A percentile compares a stretch with the other conserved stretches of the same genome.
Conservation (phyloP, 2,113 vertebrate species). For the Leucosticte australis region DNA sequence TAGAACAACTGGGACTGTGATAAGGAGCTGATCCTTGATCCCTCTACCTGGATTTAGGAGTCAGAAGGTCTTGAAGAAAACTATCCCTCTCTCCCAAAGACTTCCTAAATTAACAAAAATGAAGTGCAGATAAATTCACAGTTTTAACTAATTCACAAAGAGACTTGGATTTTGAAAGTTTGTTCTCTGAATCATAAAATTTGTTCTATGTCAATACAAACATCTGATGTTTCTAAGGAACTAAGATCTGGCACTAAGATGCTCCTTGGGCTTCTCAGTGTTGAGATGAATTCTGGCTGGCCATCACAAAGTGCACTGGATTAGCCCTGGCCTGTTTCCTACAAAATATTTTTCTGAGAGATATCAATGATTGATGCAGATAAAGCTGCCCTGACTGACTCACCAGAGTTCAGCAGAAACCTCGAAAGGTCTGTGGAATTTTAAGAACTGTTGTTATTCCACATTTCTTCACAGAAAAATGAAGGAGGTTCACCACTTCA, state of each 20-base stretch:
- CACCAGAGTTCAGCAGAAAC: not conserved
- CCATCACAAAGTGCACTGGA: not conserved
- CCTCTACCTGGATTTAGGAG: not conserved
- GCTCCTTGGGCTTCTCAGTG: not conserved
- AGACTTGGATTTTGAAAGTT: not conserved
- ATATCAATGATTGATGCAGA: not conserved
- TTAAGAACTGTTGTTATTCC: not conserved
- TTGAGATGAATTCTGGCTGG: not conserved
- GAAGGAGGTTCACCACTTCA: not conserved
- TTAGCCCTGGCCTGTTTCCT: not conserved
- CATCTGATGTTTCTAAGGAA: not conserved
- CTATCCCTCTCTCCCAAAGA: not conserved
- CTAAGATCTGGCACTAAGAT: not conserved
- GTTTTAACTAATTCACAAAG: not conserved
- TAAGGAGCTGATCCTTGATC: not conserved
- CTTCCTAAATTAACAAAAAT: not conserved
- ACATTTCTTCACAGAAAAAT: not conserved
- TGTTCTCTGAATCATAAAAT: not conserved
- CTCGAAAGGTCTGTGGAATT: not conserved
- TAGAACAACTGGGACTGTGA: not conserved
- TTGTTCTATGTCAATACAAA: not conserved
- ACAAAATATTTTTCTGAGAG: not conserved
- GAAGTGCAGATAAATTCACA: not conserved
- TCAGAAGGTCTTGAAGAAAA: not conserved
- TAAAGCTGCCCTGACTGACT: not conserved